Evolutionary conservation across 2,797 vertebrate genomes (phyloP).

Genomic region (Buceros bicornis): DNA sequence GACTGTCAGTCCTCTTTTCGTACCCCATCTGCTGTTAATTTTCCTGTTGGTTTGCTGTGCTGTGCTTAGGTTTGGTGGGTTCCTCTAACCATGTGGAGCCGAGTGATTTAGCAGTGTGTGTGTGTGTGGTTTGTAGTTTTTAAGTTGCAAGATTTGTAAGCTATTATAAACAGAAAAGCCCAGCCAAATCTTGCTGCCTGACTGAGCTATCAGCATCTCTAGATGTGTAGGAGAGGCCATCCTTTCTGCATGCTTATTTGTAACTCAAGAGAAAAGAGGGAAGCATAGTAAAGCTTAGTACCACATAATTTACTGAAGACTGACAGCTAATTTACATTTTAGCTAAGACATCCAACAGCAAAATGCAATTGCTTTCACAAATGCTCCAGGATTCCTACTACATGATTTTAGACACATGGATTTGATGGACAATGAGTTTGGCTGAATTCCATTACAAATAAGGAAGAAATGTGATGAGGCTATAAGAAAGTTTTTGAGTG

Average conservation of each 20-base stretch:
- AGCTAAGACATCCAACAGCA: slow-evolving; percentile 38
- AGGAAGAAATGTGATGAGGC: slow-evolving; percentile 22
- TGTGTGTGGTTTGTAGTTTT: slow-evolving; percentile 30
- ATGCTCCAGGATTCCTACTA: neutral
- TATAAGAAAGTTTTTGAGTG: neutral
- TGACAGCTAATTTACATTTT: slow-evolving; percentile 59
- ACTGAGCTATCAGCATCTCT: slow-evolving; percentile 48
- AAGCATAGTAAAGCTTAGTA: slow-evolving; percentile 37
- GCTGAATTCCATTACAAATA: slow-evolving; percentile 27
- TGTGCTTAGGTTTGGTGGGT: neutral
- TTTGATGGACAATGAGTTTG: slow-evolving; percentile 53
- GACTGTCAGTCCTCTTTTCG: neutral
- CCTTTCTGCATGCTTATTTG: slow-evolving; percentile 26
- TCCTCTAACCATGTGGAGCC: neutral
- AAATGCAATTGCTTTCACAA: neutral
- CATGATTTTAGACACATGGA: slow-evolving; percentile 10
- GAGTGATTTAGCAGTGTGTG: neutral
- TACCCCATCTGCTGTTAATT: neutral
- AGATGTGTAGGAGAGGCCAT: slow-evolving; percentile 47
- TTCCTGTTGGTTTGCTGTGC: neutral
- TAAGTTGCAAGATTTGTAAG: slow-evolving; percentile 45
- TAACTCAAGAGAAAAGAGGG: slow-evolving; percentile 19
- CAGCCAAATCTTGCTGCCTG: slow-evolving; percentile 24
- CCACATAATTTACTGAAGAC: slow-evolving; percentile 7
- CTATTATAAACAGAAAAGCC: slow-evolving; percentile 49